Conservation (phyloP, 2,797 vertebrate genomes). For the Aulostomus chinensis region DNA sequence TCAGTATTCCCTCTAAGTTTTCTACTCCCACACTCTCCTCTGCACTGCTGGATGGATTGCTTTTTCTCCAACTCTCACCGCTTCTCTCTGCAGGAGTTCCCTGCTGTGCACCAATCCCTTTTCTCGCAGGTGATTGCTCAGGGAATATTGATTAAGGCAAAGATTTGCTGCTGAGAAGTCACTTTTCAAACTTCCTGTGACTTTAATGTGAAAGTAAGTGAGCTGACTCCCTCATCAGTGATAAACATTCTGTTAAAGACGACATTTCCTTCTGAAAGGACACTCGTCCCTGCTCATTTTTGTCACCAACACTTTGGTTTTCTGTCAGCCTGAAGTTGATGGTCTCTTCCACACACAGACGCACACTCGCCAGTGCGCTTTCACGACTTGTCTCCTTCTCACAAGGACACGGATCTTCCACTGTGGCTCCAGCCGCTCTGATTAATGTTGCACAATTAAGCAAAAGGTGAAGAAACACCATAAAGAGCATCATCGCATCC, state of each 20-base stretch:
- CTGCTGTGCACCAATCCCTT: slow-evolving; percentile 72
- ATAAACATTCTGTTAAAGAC: slow-evolving; percentile 50
- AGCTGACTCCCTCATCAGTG: slow-evolving; percentile 32
- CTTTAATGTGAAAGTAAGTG: slow-evolving; percentile 67
- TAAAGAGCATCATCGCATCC: slow-evolving; percentile 65
- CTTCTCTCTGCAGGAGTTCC: slow-evolving; percentile 64
- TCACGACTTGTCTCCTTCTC: slow-evolving; percentile 28
- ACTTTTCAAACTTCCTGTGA: slow-evolving; percentile 72
- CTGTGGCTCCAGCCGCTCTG: slow-evolving; percentile 63
- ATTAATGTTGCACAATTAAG: slow-evolving; percentile 68
- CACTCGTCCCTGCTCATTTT: slow-evolving; percentile 6
- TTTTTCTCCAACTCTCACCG: slow-evolving; percentile 42
- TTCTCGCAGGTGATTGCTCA: slow-evolving; percentile 79
- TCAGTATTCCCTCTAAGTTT: slow-evolving; percentile 61
- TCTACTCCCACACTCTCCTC: slow-evolving; percentile 45
- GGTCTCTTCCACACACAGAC: slow-evolving; percentile 4
- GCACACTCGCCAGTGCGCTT: slow-evolving; percentile 13
- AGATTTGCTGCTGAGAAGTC: slow-evolving; percentile 73
- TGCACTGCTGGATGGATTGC: slow-evolving; percentile 27
- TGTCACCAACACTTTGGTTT: slow-evolving; percentile 28
- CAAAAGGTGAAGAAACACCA: slow-evolving; percentile 44
- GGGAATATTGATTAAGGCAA: slow-evolving; percentile 82
- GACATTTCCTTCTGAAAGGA: slow-evolving; percentile 25
- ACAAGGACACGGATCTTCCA: slow-evolving; percentile 37
- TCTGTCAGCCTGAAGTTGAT: slow-evolving; percentile 25